Conservation (phyloP, 2,888 invertebrate genomes). For the Sinopyrophorus schimmeli region DNA sequence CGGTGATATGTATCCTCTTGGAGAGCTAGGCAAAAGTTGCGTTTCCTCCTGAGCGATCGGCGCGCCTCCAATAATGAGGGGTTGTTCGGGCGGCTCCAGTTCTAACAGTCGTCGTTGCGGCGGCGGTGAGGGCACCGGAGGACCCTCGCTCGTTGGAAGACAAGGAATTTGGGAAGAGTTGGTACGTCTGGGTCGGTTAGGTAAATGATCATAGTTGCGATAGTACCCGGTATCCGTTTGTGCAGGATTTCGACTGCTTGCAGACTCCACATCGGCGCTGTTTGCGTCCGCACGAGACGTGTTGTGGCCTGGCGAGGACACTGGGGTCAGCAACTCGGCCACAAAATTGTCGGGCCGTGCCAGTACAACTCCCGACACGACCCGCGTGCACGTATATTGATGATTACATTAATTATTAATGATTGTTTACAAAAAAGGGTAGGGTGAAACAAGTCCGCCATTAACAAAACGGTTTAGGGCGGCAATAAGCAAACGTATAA, state of each 20-base stretch:
- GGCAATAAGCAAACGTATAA: slow-evolving; percentile 25
- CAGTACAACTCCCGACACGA: slow-evolving; percentile 45
- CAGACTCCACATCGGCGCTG: slow-evolving; percentile 72
- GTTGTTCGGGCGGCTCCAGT: slow-evolving; percentile 41
- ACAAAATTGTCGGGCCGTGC: slow-evolving; percentile 40
- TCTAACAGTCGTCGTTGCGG: slow-evolving; percentile 47
- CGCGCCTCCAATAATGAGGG: slow-evolving; percentile 38
- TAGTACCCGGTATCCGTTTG: slow-evolving; percentile 78
- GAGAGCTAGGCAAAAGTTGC: slow-evolving; percentile 49
- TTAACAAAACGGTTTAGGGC: slow-evolving; percentile 17
- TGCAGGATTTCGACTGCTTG: slow-evolving; percentile 64
- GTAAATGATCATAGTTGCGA: slow-evolving; percentile 75
- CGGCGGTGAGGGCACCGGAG: slow-evolving; percentile 47
- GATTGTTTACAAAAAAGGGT: slow-evolving; percentile 13
- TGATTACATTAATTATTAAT: slow-evolving; percentile 20
- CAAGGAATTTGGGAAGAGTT: slow-evolving; percentile 58
- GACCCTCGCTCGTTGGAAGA: slow-evolving; percentile 54
- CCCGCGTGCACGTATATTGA: slow-evolving; percentile 22
- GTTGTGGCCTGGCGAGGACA: slow-evolving; percentile 76
- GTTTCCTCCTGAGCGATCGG: slow-evolving; percentile 54
- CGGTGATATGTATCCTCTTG: slow-evolving; percentile 52
- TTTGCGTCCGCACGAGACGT: slow-evolving; percentile 86
- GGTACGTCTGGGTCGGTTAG: slow-evolving; percentile 58
- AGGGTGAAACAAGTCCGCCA: slow-evolving; percentile 17
- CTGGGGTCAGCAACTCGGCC: slow-evolving; percentile 42